phyloP scores from a whole-genome alignment of 2,113 vertebrate species.

The Oreotrochilus melanogaster region DNA sequence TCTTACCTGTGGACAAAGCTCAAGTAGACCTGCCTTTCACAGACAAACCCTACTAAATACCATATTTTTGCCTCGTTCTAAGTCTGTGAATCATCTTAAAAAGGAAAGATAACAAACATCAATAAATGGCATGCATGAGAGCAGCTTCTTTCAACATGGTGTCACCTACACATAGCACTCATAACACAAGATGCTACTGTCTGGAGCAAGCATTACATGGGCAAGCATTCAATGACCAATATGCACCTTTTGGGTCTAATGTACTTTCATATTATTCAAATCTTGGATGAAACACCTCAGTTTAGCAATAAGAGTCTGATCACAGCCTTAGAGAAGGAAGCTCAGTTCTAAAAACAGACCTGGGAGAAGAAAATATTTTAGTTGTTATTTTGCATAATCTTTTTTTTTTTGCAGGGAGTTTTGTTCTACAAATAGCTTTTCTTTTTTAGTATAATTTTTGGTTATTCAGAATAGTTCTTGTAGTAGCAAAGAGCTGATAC shows the following conservation, averaged over 20 bases:
- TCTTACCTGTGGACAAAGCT: background rate
- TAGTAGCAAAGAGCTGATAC: slow-evolving; percentile 20
- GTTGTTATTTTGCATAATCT: slow-evolving; percentile 41
- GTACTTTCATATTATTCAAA: too few species aligned
- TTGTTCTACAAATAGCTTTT: slow-evolving; percentile 39
- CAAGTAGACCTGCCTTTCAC: background rate
- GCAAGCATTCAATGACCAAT: background rate
- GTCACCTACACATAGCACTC: background rate
- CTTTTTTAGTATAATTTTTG: slow-evolving; percentile 42
- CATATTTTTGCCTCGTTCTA: background rate
- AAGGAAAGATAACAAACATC: background rate
- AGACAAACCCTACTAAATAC: background rate
- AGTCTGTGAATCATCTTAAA: background rate
- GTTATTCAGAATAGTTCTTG: slow-evolving; percentile 53
- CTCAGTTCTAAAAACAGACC: slow-evolving; percentile 45
- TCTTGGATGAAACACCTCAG: background rate
- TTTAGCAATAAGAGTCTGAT: background rate
- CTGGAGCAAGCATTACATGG: background rate
- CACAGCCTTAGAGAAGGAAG: background rate
- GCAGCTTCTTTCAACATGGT: background rate
- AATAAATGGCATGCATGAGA: background rate
- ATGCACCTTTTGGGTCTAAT: background rate
- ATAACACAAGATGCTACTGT: background rate
- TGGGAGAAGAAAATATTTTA: slow-evolving; percentile 54
- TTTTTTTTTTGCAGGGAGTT: slow-evolving; percentile 39